Base-by-base conservation (phyloP, 2,888 invertebrate genomes). In the Barypeithes pellucidus region DNA sequence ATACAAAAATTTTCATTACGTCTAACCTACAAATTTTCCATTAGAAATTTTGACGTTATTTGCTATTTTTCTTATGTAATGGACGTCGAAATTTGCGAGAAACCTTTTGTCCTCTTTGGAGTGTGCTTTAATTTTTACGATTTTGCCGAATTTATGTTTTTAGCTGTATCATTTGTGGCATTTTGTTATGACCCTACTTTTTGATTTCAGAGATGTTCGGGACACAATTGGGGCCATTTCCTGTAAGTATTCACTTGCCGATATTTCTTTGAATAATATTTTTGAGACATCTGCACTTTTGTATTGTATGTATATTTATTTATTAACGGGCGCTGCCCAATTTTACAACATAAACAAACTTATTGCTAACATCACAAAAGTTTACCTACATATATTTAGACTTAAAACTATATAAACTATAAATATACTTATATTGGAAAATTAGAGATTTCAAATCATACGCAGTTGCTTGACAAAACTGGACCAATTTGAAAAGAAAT, bases 181-280 rank as follows among this genome's bases (percentile, higher is more conserved):
- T 78, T 77, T 74, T 57, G 62, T 47, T 63, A 70, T 18, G 73
- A 63, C 16, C 22, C 45, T 3, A 61, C 50, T 62, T 76, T 70
- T 63, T 74, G 36, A 68, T 79, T 78, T 74, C 73, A 79, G 77
- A 72, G 16, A 80, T 80, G 80, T 80, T 78, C 59, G 75, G 75
- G 65, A 69, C 78, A 33, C 77, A 79, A 71, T 57, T 80, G 66
- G 80, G 80, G 63, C 72, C 75, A 41, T 77, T 80, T 65, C 79
- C 80, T 72, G 80, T 80, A 71, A 80, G 80, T 79, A 66, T 2
- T n/a, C n/a, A 18, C 45, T 8, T 16, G 11, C 8, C n/a, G 4
- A 20, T 60, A 36, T 36, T 9, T 9, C 36, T 24, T 24, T n/a
- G n/a, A n/a, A 24, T 24, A 24, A 24, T 5, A 24, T 24, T 4